phyloP scores from a whole-genome alignment of 1,140 invertebrate species.

The silkworm (Bombyx mori) region ASM3026992v2 NC_085116.1:5642501-5643000 shows the following conservation, averaged over 20 bases:
- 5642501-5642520: neutral
- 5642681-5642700: conserved; percentile 26
- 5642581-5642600: conserved; percentile 18
- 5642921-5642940: conserved; percentile 29
- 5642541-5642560: neutral
- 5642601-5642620: conserved; percentile 14
- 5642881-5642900: conserved; percentile 21
- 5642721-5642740: conserved; percentile 38
- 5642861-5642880: conserved; percentile 32
- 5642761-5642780: conserved; percentile 39
- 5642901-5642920: conserved; percentile 47
- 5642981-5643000: conserved; percentile 59
- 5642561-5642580: conserved; percentile 17
- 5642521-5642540: neutral
- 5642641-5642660: too few species aligned
- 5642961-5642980: conserved; percentile 61
- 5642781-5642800: conserved; percentile 49
- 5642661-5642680: conserved; percentile 17
- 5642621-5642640: neutral
- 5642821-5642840: conserved; percentile 47
- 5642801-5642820: conserved; percentile 39
- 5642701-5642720: conserved; percentile 37
- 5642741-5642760: conserved; percentile 26
- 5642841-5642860: conserved; percentile 45
- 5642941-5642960: conserved; percentile 53